Base-by-base conservation (phyloP, 2,888 invertebrate species). In the Drosophila merina region DNA sequence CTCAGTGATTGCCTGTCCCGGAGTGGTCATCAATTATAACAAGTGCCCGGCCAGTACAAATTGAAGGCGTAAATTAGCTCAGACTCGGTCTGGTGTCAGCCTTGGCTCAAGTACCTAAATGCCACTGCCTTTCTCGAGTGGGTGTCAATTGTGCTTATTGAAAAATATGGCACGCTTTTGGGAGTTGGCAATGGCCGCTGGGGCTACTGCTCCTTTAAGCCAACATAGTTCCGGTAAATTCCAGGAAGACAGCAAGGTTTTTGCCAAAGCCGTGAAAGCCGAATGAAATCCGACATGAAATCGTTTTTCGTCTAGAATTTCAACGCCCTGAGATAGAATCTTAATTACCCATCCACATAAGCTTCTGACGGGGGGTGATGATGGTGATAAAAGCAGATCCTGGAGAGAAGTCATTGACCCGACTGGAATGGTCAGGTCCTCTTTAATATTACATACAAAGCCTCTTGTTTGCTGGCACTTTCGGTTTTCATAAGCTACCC, bases 51-150 rank as follows among this genome's bases (percentile, higher is more conserved):
- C 50, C 74, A 44, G 62, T 78, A 72, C 77, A 82, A 80, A 83
- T 82, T 80, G 79, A 75, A 60, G 52, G 77, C 77, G 80, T 77
- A 82, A 80, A 82, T 82, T 78, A 75, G 74, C 67, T 59, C 44
- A 36, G 54, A 20, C 73, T 67, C 52, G 30, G 48, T 45, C 45
- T 12, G 20, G 55, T 50, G 50, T 52, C 63, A 45, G 51, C 4
- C 31, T 12, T 38, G 20, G 55, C 20, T 33, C 45, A 50, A 44
- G 49, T 31, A 56, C 33, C 14, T 26, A 6, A 14, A 30, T 42
- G 47, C 26, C 31, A 38, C 52, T 33, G 38, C 52, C 14, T 60
- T 44, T 38, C 40, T 25, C 60, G 62, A 72, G 71, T 64, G 76
- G 66, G 63, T 75, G 71, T 70, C 79, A 73, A 72, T 72, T 72